Percentiles rank a stretch among this genome's conserved stretches.
phyloP scores from a whole-genome alignment of 53 echinoderm and acorn worm species.

The Holothuria leucospilota region DNA sequence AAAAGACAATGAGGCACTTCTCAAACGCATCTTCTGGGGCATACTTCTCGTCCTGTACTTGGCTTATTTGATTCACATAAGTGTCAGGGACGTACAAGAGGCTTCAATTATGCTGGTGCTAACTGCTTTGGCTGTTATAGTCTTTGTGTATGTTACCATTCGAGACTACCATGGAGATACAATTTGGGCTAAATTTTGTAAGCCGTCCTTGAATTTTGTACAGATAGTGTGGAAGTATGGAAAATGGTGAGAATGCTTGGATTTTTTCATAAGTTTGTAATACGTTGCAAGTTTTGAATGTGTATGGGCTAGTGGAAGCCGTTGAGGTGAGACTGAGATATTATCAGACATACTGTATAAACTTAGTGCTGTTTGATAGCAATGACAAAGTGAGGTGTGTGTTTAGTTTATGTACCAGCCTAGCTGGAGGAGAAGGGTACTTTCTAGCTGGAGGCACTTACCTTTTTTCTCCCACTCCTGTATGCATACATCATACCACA shows the following conservation, averaged over 20 bases:
- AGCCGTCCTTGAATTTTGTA: background rate
- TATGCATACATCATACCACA: too few relatives aligned
- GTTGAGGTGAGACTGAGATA: too few relatives aligned
- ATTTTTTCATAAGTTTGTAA: too few relatives aligned
- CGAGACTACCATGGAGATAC: slow-evolving; percentile 64
- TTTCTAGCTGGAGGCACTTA: too few relatives aligned
- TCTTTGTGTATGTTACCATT: slow-evolving; percentile 58
- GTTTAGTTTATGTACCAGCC: too few relatives aligned
- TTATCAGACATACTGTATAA: too few relatives aligned
- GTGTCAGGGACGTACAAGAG: slow-evolving; percentile 70
- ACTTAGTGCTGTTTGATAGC: too few relatives aligned
- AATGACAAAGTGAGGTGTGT: too few relatives aligned
- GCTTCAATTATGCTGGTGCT: slow-evolving; percentile 74
- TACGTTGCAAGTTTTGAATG: too few relatives aligned
- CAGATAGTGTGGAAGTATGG: background rate
- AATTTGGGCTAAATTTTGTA: slow-evolving; percentile 38
- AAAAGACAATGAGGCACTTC: slow-evolving; percentile 25
- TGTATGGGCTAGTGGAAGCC: too few relatives aligned
- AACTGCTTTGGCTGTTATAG: slow-evolving; percentile 62
- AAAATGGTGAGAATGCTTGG: background rate
- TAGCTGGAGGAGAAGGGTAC: too few relatives aligned
- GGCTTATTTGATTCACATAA: slow-evolving; percentile 70
- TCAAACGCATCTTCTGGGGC: slow-evolving; percentile 23
- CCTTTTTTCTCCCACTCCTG: too few relatives aligned
- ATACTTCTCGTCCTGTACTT: slow-evolving; percentile 54